Evolutionary conservation across 2,797 vertebrate genomes (phyloP).

Genomic region (Mareca penelope): DNA sequence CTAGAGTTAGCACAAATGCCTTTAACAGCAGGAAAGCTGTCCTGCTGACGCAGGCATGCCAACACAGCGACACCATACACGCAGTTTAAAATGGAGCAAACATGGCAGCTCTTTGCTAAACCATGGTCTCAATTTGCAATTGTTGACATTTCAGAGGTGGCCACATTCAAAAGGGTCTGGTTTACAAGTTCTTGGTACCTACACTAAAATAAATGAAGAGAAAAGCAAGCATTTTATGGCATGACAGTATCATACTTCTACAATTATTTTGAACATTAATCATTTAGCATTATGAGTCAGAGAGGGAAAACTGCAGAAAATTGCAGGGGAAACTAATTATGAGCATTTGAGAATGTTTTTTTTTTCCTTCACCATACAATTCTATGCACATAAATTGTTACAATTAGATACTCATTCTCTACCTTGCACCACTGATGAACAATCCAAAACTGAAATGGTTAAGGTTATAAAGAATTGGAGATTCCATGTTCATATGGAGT

Average conservation of each 20-base stretch:
- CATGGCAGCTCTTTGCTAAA: fast-evolving
- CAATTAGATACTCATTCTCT: not conserved
- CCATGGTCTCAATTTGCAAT: fast-evolving
- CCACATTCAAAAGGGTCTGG: not conserved
- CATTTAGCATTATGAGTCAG: not conserved
- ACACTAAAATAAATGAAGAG: not conserved
- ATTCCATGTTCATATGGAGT: not conserved
- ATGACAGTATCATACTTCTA: not conserved
- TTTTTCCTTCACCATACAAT: not conserved
- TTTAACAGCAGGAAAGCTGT: not conserved
- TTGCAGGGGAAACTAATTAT: not conserved
- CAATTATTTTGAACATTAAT: not conserved
- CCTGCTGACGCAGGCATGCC: not conserved
- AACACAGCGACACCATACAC: fast-evolving
- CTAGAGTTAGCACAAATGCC: not conserved
- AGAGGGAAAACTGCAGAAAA: not conserved
- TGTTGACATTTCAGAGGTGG: not conserved
- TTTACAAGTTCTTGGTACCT: not conserved
- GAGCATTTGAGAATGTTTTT: not conserved
- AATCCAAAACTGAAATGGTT: not conserved
- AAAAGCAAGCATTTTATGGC: not conserved
- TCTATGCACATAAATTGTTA: not conserved
- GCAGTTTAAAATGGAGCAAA: not conserved
- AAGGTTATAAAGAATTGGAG: not conserved
- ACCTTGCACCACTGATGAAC: not conserved